These are phyloP conservation scores for Vidua chalybeata DNA, from an alignment of 2,113 vertebrate species.

Conservation along the genomic window DNA sequence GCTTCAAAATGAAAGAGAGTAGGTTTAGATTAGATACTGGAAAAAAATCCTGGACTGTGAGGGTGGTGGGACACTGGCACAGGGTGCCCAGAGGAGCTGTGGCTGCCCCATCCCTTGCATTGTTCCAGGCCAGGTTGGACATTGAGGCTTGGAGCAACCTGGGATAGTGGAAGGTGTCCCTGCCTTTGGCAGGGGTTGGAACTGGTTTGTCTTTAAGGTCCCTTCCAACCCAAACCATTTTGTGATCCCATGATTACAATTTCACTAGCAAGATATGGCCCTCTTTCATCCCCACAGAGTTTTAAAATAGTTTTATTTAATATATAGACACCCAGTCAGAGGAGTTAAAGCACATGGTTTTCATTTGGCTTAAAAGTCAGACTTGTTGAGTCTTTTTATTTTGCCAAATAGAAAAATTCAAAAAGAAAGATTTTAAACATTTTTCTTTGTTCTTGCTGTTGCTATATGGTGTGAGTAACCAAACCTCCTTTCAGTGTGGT, in stretches of 20 bases:
- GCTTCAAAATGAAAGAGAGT: not conserved
- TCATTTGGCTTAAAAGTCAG: conserved; percentile 44
- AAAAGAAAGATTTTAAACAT: not conserved
- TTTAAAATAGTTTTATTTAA: not conserved
- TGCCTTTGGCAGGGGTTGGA: accelerated
- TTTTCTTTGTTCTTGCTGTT: conserved; percentile 38
- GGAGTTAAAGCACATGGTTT: conserved; percentile 18
- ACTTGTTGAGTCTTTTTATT: conserved; percentile 51
- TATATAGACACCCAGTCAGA: not conserved
- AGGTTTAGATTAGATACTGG: not conserved
- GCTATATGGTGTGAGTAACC: conserved; percentile 13
- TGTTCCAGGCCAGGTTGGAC: not conserved
- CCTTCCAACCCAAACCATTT: not conserved
- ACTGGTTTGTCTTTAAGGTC: accelerated
- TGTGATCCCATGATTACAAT: not conserved
- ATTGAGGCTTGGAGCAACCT: accelerated
- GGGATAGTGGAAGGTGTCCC: not conserved
- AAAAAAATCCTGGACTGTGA: not conserved
- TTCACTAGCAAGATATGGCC: not conserved
- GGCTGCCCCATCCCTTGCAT: not conserved
- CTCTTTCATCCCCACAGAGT: not conserved
- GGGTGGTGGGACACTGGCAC: not conserved
- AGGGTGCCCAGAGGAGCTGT: not conserved
- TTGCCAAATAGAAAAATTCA: conserved; percentile 42
- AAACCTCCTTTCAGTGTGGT: conserved; percentile 9